Evolutionary conservation across 2,113 vertebrate species (phyloP).

Genomic region (Oreotrochilus melanogaster): DNA sequence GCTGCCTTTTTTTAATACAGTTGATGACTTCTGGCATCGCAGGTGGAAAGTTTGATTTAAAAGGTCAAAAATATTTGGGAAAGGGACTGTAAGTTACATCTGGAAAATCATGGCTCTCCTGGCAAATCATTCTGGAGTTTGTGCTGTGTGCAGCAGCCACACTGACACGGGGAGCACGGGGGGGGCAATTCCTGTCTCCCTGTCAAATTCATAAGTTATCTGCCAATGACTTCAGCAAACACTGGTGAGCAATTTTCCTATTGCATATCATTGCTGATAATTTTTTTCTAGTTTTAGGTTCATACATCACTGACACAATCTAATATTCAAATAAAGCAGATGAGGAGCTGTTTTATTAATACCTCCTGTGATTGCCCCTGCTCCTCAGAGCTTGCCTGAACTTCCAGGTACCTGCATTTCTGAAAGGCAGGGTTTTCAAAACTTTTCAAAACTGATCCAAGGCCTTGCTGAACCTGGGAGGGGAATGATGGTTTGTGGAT

Average conservation of each 20-base stretch:
- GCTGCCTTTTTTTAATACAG: not conserved
- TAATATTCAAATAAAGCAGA: not conserved
- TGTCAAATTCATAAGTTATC: not conserved
- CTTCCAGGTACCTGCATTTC: not conserved
- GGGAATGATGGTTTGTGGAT: not conserved
- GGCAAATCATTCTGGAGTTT: not conserved
- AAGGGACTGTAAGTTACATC: not conserved
- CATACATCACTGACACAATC: not conserved
- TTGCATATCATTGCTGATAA: not conserved
- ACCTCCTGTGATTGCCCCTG: not conserved
- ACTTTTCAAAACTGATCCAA: not conserved
- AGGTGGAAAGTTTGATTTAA: conserved; percentile 1
- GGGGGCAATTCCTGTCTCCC: not conserved
- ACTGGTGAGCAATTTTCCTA: not conserved
- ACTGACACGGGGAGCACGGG: not conserved
- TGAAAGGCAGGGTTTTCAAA: not conserved
- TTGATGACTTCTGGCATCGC: conserved; percentile 5
- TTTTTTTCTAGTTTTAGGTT: not conserved
- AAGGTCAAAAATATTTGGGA: not conserved
- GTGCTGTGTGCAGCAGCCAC: not conserved
- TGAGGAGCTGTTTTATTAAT: not conserved
- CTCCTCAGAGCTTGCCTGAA: not conserved
- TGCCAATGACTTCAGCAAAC: not conserved
- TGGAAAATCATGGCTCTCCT: not conserved
- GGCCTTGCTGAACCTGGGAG: not conserved